Evolutionary conservation across 2,797 vertebrate genomes (phyloP).

Genomic region (Onychomys torridus): DNA sequence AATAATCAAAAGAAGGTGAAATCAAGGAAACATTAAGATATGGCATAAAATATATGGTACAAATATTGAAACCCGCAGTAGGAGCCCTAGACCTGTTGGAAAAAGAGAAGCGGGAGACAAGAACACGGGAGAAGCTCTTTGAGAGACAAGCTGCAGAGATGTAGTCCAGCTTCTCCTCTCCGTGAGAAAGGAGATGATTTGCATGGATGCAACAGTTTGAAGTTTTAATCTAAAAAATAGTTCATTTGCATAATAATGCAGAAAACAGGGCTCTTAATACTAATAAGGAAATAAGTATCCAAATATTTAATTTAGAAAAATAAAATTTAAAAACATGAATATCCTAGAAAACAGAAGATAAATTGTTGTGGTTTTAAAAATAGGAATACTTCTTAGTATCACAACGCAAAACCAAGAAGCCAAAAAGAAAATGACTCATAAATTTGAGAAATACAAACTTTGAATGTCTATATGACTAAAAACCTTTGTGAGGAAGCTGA

Average conservation of each 20-base stretch:
- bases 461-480: background rate
- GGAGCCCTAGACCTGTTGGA: background rate
- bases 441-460: slow-evolving; percentile 28
- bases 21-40: background rate
- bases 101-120: background rate
- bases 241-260: background rate
- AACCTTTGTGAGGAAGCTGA: background rate
- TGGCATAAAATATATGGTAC: background rate
- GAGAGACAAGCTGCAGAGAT: background rate
- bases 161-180: background rate
- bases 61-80: background rate
- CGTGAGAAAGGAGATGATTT: background rate
- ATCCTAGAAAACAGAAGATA: background rate
- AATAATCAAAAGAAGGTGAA: background rate
- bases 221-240: background rate
- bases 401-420: slow-evolving; percentile 8
- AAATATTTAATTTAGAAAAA: background rate
- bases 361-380: slow-evolving; percentile 34
- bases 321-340: background rate
- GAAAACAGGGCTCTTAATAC: background rate
- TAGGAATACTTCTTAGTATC: background rate
- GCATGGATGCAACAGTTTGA: background rate
- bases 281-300: slow-evolving; percentile 13
- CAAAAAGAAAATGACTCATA: slow-evolving; percentile 34
- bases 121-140: background rate